These are phyloP conservation scores for Drosophila crucigera DNA, from an alignment of 2,888 invertebrate genomes.

Conservation along the genomic window DNA sequence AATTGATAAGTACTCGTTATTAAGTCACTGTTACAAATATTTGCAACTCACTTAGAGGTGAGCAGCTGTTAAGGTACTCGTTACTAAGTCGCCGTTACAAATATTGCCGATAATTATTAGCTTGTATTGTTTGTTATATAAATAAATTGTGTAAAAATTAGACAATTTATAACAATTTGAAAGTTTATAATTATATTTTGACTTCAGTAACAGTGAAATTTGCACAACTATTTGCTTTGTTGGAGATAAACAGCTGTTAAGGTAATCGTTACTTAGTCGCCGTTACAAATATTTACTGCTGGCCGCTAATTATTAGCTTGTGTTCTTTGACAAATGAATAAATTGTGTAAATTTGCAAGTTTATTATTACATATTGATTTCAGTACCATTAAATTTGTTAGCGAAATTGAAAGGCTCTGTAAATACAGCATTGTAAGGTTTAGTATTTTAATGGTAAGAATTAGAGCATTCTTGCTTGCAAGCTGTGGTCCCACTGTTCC, in stretches of 20 bases:
- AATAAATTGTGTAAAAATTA: not conserved
- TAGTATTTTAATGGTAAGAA: not conserved
- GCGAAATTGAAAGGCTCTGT: not conserved
- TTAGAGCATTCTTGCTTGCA: not conserved
- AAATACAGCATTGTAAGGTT: not conserved
- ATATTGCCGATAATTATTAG: not conserved
- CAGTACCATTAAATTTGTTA: not conserved
- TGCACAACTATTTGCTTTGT: not conserved
- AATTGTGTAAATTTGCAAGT: not conserved
- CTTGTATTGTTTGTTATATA: not conserved
- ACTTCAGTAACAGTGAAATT: too few relatives aligned
- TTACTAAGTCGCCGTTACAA: not conserved
- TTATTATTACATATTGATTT: not conserved
- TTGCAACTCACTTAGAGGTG: conserved; percentile 23
- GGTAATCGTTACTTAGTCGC: not conserved
- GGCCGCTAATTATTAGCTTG: not conserved
- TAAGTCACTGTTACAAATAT: not conserved
- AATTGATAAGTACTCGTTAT: not conserved
- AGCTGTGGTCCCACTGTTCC: conserved; percentile 9
- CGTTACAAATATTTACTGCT: not conserved
- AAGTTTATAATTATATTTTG: not conserved
- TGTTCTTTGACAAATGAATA: not conserved
- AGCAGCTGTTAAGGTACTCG: not conserved
- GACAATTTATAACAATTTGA: not conserved
- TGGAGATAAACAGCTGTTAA: conserved; percentile 23